Evolutionary conservation across 2,797 vertebrate genomes (phyloP), one percentile per base, ranked within the genome.

Genomic region (Sebastolobus altivelis): DNA sequence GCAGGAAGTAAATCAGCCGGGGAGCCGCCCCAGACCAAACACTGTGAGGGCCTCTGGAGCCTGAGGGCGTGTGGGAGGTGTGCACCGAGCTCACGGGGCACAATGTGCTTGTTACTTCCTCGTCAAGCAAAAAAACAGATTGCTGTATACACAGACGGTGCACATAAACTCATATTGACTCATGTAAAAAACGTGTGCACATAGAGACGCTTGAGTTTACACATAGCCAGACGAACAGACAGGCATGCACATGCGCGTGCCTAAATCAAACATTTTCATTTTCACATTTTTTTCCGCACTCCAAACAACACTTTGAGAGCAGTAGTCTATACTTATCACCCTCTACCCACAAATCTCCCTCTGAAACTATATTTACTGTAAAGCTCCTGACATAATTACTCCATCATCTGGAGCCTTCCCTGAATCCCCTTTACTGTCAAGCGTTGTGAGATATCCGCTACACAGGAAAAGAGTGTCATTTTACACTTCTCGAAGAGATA

Each of bases 1-100:
- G 83, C 86, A 94, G 94, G 93, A 94, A 91, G 83, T 91, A 90
- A 87, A 93, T 92, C 89, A 89, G 87, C 90, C 92, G 18, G 67
- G 83, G 89, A 93, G 85, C 80, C 56, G 73, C 90, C 91, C 85
- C 89, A 91, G 91, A 92, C 88, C 91, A 93, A 95, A 94, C 87
- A 89, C 79, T 75, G 84, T 63, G 59, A 87, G 85, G 82, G 91
- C 85, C 90, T 86, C 90, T 85, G 88, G 91, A 93, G 90, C 88
- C 93, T 85, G 55, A 76, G 88, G 89, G 91, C 68, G 89, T 91
- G 91, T 92, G 90, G 93, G 91, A 92, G 92, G 91, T 88, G 89
- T 92, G 75, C 80, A 22, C 83, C 14, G 38, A 72, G 79, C 86
- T 85, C 84, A 81, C 29, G 66, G 90, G 92, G 88, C 91, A 90